phyloP scores from a whole-genome alignment of 1,140 invertebrate genomes.

The Aphelenchoides fujianensis region DNA sequence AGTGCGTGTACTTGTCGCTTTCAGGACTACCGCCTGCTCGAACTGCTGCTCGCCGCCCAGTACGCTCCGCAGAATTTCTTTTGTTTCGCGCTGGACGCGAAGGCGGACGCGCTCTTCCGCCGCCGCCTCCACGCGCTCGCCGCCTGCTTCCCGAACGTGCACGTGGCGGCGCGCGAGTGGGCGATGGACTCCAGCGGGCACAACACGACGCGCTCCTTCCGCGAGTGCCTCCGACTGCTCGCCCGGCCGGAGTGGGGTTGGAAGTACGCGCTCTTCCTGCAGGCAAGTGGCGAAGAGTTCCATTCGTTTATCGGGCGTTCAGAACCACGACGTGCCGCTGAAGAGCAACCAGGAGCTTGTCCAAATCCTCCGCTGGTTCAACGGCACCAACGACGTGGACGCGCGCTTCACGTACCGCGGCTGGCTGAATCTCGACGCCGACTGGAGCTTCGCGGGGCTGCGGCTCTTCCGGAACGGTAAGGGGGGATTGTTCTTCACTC shows the following conservation, averaged over 20 bases:
- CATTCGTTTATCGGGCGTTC: background rate
- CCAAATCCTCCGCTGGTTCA: too few species aligned
- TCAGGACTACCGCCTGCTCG: slow-evolving; percentile 40
- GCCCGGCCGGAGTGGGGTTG: background rate
- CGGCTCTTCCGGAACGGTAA: slow-evolving; percentile 18
- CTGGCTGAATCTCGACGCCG: background rate
- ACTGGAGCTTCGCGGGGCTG: slow-evolving; percentile 11
- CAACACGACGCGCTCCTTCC: slow-evolving; percentile 1
- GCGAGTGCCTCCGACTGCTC: slow-evolving; percentile 26
- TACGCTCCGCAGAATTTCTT: slow-evolving; percentile 48
- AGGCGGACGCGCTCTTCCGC: slow-evolving; percentile 28
- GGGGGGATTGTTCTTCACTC: background rate
- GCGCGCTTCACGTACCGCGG: background rate
- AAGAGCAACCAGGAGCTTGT: slow-evolving; percentile 22
- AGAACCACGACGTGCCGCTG: slow-evolving; percentile 22
- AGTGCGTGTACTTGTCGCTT: background rate
- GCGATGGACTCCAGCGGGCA: background rate
- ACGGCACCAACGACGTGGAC: slow-evolving; percentile 22
- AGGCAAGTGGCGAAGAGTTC: too few species aligned
- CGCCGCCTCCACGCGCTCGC: slow-evolving; percentile 29
- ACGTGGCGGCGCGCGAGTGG: slow-evolving; percentile 23
- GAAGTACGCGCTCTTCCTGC: slow-evolving; percentile 30
- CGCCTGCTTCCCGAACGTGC: slow-evolving; percentile 42
- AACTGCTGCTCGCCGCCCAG: slow-evolving; percentile 43
- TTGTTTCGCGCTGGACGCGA: slow-evolving; percentile 44